Percentiles rank a stretch among this genome's conserved stretches.
Conservation (phyloP, 2,888 invertebrate species). For the Harmothoe impar region DNA sequence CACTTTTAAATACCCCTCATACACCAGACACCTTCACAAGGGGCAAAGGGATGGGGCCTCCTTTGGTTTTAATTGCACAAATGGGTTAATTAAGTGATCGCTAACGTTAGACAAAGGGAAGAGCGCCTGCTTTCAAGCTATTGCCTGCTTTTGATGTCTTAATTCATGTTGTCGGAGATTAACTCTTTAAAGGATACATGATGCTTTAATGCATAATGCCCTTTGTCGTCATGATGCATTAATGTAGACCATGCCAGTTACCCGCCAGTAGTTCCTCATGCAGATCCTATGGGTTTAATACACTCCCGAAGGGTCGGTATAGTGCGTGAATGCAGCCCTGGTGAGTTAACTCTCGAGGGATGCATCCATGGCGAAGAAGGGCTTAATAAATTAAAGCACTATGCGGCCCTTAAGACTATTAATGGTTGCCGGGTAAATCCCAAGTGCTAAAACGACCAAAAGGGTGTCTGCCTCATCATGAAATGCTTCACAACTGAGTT, state of each 20-base stretch:
- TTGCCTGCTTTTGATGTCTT: background rate
- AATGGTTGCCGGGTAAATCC: background rate
- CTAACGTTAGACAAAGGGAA: background rate
- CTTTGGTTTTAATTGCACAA: background rate
- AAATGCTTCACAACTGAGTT: background rate
- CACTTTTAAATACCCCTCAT: conserved; percentile 2
- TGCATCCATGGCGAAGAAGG: no score
- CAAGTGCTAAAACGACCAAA: background rate
- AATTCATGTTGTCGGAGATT: background rate
- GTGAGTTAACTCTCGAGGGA: no score
- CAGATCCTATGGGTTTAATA: no score
- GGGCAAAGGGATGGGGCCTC: background rate
- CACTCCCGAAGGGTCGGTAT: no score
- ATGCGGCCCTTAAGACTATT: no score
- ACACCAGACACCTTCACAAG: background rate
- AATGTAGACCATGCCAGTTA: no score
- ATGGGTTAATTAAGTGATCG: background rate
- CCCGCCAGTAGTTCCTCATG: no score
- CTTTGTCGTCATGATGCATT: no score
- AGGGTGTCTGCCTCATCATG: background rate
- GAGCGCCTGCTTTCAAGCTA: background rate
- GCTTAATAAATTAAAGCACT: no score
- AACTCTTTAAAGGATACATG: no score
- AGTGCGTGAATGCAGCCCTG: no score
- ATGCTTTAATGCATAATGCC: no score